Evolutionary conservation across 2,888 invertebrate genomes (phyloP), one percentile per base, ranked within the genome.

Genomic region (Caenorhabditis macrosperma): DNA sequence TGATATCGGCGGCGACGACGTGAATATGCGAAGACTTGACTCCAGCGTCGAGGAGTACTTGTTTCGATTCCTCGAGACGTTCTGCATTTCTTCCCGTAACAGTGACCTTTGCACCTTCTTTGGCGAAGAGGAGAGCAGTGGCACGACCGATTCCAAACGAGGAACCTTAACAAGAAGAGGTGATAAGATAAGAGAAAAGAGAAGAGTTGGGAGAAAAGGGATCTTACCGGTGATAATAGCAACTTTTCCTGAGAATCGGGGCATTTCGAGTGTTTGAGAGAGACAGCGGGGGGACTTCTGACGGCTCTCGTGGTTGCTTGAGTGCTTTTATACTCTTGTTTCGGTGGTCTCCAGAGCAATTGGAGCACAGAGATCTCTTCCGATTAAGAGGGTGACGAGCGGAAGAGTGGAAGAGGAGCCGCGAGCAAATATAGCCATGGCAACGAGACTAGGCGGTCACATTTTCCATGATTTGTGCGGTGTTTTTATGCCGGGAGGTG

Each of bases 141-240:
- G 69, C 78, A 30, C 82, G 59, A 20, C 82, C 82, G 33, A 83
- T 81, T 63, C 82, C 82, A 59, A 72, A 76, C 17, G 81, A 81
- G 6, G 82, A 83, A 10, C 81, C 81, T 74, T 26, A 41, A 38
- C 9, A 12, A 38, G 38, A 33, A 7, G 6, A 33, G 33, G 5
- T 7, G 33, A 9, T 5, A 5, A 9, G 9, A 33, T 5, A 9
- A 33, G 33, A n/a, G n/a, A n/a, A 41, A 38, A 38, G 15, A 38
- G 38, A 33, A 7, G 6, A 33, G 33, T 33, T 7, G 33, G 33
- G 33, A 5, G 33, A 33, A 33, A 9, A 9, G 9, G 33, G 33
- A 15, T 15, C 38, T 38, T 38, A 38, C 38, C 38, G 15, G 38
- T 38, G 38, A 38, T 15, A 38, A 38, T 38, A 38, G 38, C 38